Evolutionary conservation across 2,888 invertebrate genomes (phyloP).

Genomic region (Drosophila mercatorum): DNA sequence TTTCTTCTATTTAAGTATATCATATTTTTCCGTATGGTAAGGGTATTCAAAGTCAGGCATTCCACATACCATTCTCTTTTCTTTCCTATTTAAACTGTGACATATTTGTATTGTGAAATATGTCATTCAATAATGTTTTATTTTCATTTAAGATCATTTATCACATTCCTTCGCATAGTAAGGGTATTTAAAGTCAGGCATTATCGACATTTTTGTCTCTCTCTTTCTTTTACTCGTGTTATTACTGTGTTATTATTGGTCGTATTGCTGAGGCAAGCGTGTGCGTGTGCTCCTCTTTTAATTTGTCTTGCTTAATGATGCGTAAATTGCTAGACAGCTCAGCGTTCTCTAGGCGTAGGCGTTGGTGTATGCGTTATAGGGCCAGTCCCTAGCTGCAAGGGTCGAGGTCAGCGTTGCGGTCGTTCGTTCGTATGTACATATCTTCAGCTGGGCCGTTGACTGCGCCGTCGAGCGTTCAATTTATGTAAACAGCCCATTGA

Average conservation of each 20-base stretch:
- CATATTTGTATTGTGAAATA: too few species aligned
- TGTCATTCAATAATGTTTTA: too few species aligned
- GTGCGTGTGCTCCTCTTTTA: constrained; percentile 44
- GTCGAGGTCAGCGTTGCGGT: constrained; percentile 67
- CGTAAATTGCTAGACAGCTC: constrained; percentile 66
- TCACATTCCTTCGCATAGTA: too few species aligned
- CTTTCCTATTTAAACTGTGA: too few species aligned
- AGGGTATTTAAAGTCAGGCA: neutral
- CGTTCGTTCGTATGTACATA: constrained; percentile 14
- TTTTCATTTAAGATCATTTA: too few species aligned
- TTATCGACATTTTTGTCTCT: neutral
- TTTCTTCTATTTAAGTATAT: too few species aligned
- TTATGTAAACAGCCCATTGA: constrained; percentile 34
- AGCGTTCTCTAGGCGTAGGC: constrained; percentile 35
- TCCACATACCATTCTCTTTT: too few species aligned
- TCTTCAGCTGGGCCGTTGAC: constrained; percentile 4
- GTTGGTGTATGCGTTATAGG: constrained; percentile 9
- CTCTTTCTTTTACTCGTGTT: constrained; percentile 25
- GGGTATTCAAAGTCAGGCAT: too few species aligned
- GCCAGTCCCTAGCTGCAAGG: constrained; percentile 41
- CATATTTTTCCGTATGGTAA: too few species aligned
- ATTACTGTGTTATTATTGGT: constrained; percentile 61
- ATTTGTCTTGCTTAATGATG: constrained; percentile 68
- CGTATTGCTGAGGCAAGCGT: constrained; percentile 35
- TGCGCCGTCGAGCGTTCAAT: constrained; percentile 23